Percentiles rank a stretch among this genome's conserved stretches.
phyloP scores from a whole-genome alignment of 1,140 invertebrate genomes.

The Himalopsyche phryganea region DNA sequence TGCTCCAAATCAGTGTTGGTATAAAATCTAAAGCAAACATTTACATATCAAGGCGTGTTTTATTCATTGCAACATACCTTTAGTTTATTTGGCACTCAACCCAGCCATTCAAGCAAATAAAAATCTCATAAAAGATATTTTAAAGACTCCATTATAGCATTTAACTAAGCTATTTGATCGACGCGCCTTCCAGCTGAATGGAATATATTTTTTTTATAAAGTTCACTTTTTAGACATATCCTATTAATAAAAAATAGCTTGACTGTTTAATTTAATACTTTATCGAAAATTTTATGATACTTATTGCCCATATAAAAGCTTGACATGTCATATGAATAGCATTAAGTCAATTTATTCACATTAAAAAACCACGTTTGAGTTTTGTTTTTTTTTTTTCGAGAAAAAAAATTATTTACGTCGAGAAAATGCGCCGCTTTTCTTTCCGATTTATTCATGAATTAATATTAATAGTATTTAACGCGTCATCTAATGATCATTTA shows the following conservation, averaged over 20 bases:
- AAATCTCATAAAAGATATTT: constrained; percentile 8
- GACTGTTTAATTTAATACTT: not conserved
- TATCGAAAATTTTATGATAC: not conserved
- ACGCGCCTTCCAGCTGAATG: not conserved
- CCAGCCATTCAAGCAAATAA: constrained; percentile 1
- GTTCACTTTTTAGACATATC: not conserved
- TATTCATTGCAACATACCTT: not conserved
- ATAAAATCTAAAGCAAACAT: not conserved
- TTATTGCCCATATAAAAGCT: not conserved
- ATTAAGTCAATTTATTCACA: too few species aligned
- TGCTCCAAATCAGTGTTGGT: not conserved
- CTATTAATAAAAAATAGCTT: too few species aligned
- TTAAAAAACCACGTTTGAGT: too few species aligned
- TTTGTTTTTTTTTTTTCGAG: too few species aligned
- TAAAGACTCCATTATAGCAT: constrained; percentile 1
- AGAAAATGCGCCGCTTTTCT: too few species aligned
- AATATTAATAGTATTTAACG: too few species aligned
- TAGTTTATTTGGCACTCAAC: constrained; percentile 1
- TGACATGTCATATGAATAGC: too few species aligned
- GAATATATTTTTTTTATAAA: not conserved
- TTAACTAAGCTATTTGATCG: constrained; percentile 2
- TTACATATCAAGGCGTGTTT: not conserved
- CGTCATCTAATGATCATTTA: too few species aligned
- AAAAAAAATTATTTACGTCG: too few species aligned
- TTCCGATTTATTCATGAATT: too few species aligned